Percentiles rank a stretch among this genome's conserved stretches.
Evolutionary conservation across 1,140 invertebrate genomes (phyloP).

Genomic region (Cyclargus thomasi): DNA sequence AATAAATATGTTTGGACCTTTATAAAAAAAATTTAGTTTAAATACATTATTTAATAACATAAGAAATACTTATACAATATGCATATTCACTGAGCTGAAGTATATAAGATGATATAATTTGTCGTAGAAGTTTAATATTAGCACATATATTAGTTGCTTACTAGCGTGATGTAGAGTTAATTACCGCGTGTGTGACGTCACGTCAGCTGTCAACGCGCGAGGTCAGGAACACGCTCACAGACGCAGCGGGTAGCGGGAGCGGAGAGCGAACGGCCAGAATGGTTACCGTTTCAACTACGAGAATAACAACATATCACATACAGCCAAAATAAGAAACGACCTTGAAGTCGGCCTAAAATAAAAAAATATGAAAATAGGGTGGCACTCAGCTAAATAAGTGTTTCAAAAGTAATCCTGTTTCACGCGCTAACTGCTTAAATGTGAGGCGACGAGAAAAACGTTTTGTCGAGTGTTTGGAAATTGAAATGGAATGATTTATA

Average conservation of each 20-base stretch:
- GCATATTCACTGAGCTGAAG: too few species aligned
- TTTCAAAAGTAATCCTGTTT: background rate
- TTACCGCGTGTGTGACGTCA: background rate
- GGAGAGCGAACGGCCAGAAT: background rate
- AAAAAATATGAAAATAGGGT: background rate
- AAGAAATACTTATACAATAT: too few species aligned
- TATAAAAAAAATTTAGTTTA: too few species aligned
- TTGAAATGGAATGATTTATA: conserved; percentile 1
- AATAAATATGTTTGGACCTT: too few species aligned
- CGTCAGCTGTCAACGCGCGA: background rate
- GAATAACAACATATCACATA: too few species aligned
- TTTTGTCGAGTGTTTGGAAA: background rate
- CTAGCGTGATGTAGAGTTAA: background rate
- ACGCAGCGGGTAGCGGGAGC: background rate
- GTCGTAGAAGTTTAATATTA: too few species aligned
- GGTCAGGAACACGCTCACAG: background rate
- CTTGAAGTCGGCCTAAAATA: too few species aligned
- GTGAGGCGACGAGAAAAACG: background rate
- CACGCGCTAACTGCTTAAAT: background rate
- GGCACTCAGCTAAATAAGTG: background rate
- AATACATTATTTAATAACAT: too few species aligned
- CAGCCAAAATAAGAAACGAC: too few species aligned
- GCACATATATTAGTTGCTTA: too few species aligned
- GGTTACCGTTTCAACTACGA: background rate
- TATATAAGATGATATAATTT: too few species aligned